These are phyloP conservation scores for Tapirus indicus DNA, from an alignment of 2,797 vertebrate species.

Conservation along the genomic window DNA sequence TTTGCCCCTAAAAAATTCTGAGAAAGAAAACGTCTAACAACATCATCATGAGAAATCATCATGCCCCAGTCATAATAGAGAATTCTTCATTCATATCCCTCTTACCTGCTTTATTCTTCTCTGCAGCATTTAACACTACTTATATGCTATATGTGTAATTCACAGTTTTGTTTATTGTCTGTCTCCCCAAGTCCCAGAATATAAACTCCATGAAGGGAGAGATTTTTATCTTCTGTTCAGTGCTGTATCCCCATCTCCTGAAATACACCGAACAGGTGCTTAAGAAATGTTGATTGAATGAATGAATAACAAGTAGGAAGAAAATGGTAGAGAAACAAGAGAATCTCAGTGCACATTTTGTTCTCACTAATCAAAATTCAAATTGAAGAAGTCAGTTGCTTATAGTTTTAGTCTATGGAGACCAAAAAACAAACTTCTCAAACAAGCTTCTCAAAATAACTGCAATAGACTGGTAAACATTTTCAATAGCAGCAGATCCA, in stretches of 20 bases:
- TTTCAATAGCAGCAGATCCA: background rate
- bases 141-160: background rate
- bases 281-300: background rate
- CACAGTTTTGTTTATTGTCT: background rate
- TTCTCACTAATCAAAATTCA: slow-evolving; percentile 47
- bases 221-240: background rate
- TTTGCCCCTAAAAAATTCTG: background rate
- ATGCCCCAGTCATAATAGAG: background rate
- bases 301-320: background rate
- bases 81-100: background rate
- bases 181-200: background rate
- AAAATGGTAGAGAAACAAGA: background rate
- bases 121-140: background rate
- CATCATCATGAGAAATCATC: background rate
- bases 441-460: slow-evolving; percentile 22
- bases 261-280: background rate
- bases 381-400: background rate
- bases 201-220: background rate
- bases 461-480: background rate
- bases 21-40: slow-evolving; percentile 27
- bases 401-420: background rate
- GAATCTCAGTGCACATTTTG: background rate
- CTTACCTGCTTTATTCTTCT: background rate
- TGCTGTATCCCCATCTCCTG: background rate
- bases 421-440: background rate